A percentile compares a stretch with the other conserved stretches of the same genome.
Conservation (phyloP, 2,888 invertebrate species). For the Sericinus montela region DNA sequence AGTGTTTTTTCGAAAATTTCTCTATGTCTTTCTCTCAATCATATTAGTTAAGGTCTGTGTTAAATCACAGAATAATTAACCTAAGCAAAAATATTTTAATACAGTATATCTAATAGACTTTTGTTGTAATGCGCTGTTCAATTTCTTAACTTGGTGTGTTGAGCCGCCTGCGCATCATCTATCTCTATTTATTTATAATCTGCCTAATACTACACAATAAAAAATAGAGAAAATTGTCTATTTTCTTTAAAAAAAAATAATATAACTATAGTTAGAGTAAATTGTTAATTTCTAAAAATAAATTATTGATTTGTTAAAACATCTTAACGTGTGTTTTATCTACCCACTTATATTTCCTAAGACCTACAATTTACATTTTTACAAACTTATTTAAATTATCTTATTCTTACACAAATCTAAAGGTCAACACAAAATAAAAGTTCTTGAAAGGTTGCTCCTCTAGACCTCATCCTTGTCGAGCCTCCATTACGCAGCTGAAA, state of each 20-base stretch:
- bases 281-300: conserved; percentile 74
- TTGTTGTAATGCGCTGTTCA: conserved; percentile 44
- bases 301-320: conserved; percentile 73
- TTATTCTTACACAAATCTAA: not conserved
- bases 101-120: conserved; percentile 40
- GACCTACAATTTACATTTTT: too few relatives aligned
- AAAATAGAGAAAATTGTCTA: conserved; percentile 43
- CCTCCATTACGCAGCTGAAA: conserved; percentile 22
- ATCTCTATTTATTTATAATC: conserved; percentile 52
- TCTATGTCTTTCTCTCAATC: conserved; percentile 72
- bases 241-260: conserved; percentile 66
- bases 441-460: not conserved
- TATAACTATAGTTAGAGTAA: conserved; percentile 49
- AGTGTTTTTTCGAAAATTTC: conserved; percentile 70
- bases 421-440: conserved; percentile 8
- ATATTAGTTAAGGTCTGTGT: conserved; percentile 60
- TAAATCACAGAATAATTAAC: conserved; percentile 27
- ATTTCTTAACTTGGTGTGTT: conserved; percentile 51
- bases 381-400: not conserved
- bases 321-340: conserved; percentile 40
- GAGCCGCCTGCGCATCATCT: conserved; percentile 59
- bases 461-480: not conserved
- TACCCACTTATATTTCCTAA: not conserved
- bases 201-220: conserved; percentile 58
- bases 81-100: conserved; percentile 43